A percentile compares a stretch with the other conserved stretches of the same genome.
Conservation (phyloP, 2,797 vertebrate genomes). For the Cryptoprocta ferox region DNA sequence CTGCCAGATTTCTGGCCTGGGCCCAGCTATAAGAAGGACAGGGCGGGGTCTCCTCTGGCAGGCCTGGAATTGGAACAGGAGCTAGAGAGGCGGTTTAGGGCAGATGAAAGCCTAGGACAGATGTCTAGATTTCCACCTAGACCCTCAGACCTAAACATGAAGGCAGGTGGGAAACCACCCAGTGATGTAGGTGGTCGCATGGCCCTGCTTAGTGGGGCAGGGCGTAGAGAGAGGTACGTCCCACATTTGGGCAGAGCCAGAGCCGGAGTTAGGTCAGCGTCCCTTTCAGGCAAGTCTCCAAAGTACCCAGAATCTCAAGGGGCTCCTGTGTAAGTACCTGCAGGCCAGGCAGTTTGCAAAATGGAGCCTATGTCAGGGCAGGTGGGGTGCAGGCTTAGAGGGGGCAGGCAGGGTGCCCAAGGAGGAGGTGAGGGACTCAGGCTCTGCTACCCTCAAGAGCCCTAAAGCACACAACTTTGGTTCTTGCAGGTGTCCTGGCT, state of each 20-base stretch:
- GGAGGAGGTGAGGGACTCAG: background rate
- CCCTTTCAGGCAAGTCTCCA: background rate
- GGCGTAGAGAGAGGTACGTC: accelerated
- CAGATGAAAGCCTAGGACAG: background rate
- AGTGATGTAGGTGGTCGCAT: background rate
- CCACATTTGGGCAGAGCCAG: background rate
- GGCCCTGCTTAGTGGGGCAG: background rate
- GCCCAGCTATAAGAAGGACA: slow-evolving; percentile 38
- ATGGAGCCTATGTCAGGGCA: accelerated
- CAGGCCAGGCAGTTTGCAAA: background rate
- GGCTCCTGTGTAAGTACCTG: background rate
- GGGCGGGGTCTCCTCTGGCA: background rate
- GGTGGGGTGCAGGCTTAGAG: background rate
- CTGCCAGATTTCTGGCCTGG: slow-evolving; percentile 25
- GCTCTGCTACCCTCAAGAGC: background rate
- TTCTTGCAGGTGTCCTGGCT: background rate
- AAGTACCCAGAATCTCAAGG: background rate
- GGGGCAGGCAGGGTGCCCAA: too few relatives aligned
- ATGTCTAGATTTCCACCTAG: background rate
- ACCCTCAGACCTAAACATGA: background rate
- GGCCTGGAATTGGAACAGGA: background rate
- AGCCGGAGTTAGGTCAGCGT: background rate
- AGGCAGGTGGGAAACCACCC: background rate
- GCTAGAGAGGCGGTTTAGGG: accelerated
- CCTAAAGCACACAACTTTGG: accelerated